Evolutionary conservation across 2,797 vertebrate genomes (phyloP).

Genomic region (Gymnodraco acuticeps): DNA sequence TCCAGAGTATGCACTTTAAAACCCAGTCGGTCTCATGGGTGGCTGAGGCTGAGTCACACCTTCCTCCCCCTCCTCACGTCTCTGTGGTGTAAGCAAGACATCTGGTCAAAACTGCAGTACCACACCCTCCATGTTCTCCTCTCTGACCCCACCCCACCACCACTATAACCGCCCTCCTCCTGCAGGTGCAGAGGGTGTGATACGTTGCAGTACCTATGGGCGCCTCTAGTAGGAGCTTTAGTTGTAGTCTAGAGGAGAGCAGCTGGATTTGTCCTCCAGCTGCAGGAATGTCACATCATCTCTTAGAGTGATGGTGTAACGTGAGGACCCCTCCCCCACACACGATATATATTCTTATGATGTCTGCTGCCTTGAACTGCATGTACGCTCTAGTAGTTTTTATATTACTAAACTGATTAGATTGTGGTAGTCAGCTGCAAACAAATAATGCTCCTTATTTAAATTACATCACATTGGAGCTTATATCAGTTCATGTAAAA

Average conservation of each 20-base stretch:
- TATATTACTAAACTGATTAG: not conserved
- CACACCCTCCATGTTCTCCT: conserved; percentile 29
- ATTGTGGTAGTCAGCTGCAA: not conserved
- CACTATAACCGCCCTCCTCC: not conserved
- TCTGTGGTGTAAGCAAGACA: conserved; percentile 5
- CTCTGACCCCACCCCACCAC: conserved; percentile 1
- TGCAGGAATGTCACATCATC: conserved; percentile 47
- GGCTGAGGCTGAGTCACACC: conserved; percentile 43
- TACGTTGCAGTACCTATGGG: conserved; percentile 41
- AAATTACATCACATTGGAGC: not conserved
- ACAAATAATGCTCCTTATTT: not conserved
- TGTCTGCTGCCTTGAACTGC: conserved; percentile 14
- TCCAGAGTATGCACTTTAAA: conserved; percentile 34
- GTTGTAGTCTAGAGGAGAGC: conserved; percentile 21
- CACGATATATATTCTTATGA: conserved; percentile 7
- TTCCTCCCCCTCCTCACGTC: not conserved
- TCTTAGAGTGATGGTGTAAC: conserved; percentile 47
- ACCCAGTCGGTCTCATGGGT: conserved; percentile 20
- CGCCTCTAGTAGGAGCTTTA: conserved; percentile 54
- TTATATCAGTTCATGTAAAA: not conserved
- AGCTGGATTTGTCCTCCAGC: conserved; percentile 63
- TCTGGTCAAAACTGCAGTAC: conserved; percentile 43
- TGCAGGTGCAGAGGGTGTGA: conserved; percentile 23
- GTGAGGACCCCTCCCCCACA: conserved; percentile 22
- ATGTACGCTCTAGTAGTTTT: conserved; percentile 11